A percentile compares a stretch with the other conserved stretches of the same genome.
phyloP scores from a whole-genome alignment of 2,797 vertebrate genomes.

The Phrynocephalus vlangalii region DNA sequence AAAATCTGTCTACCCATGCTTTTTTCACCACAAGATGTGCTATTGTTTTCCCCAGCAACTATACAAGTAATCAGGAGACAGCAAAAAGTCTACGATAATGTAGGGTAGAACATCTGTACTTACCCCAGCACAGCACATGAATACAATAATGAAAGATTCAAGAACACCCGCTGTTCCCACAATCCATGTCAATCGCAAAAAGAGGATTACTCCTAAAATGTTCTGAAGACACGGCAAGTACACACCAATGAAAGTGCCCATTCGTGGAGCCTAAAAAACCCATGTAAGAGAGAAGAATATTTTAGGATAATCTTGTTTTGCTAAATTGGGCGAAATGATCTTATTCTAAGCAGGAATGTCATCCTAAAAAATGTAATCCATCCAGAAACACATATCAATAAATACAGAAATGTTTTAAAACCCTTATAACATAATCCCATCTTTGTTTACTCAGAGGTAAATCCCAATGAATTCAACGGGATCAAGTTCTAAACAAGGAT shows the following conservation, averaged over 20 bases:
- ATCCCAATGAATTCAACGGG: background rate
- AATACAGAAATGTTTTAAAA: background rate
- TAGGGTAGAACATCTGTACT: slow-evolving; percentile 69
- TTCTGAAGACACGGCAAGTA: slow-evolving; percentile 98
- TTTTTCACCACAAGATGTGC: background rate
- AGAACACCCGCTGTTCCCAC: slow-evolving; percentile 93
- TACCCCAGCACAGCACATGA: slow-evolving; percentile 93
- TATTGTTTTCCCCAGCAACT: background rate
- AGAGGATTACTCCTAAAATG: slow-evolving; percentile 96
- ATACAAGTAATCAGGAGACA: background rate
- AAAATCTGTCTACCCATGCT: background rate
- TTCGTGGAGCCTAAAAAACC: slow-evolving; percentile 85
- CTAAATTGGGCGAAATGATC: background rate
- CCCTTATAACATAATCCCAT: background rate
- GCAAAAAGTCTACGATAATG: background rate
- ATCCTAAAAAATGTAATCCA: background rate
- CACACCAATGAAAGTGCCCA: slow-evolving; percentile 98
- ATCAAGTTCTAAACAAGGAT: background rate
- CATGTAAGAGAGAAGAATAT: background rate
- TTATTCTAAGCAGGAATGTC: background rate
- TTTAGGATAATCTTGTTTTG: slow-evolving; percentile 9
- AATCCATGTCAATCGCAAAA: slow-evolving; percentile 95
- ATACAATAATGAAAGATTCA: slow-evolving; percentile 91
- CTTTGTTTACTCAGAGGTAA: background rate
- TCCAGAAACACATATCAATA: background rate